Percentiles rank a stretch among this genome's conserved stretches.
Conservation (phyloP, 2,888 invertebrate genomes). For the Lasioglossum malachurum region DNA sequence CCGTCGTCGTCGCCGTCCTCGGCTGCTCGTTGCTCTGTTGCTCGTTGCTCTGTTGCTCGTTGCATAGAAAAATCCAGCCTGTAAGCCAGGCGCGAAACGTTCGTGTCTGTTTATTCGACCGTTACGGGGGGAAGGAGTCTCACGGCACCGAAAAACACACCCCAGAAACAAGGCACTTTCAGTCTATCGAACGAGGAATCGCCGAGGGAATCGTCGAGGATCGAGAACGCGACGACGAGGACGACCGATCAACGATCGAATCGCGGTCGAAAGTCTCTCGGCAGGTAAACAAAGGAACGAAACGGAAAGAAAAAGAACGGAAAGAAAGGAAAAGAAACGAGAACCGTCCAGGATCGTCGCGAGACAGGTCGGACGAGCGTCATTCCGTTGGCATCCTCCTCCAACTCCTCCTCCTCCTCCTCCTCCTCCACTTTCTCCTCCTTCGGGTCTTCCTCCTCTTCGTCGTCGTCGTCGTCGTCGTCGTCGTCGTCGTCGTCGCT, state of each 20-base stretch:
- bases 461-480: not conserved
- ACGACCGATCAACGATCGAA: constrained; percentile 21
- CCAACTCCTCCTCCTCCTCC: not conserved
- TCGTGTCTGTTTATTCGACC: not conserved
- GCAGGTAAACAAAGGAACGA: constrained; percentile 1
- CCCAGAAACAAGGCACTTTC: constrained; percentile 78
- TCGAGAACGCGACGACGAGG: constrained; percentile 28
- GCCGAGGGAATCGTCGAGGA: constrained; percentile 57
- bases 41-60: not conserved
- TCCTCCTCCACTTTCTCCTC: not conserved
- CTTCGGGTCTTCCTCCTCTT: not conserved
- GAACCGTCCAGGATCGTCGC: not conserved
- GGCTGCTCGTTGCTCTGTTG: not conserved
- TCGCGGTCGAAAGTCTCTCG: constrained; percentile 19
- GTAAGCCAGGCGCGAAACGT: not conserved
- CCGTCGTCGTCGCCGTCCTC: not conserved
- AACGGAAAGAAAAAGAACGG: not conserved
- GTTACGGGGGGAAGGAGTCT: constrained; percentile 13
- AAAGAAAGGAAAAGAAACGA: not conserved
- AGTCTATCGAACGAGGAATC: constrained; percentile 75
- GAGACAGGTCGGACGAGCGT: not conserved
- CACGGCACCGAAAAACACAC: constrained; percentile 54
- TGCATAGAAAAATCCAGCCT: not conserved
- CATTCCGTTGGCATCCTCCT: constrained; percentile 20
- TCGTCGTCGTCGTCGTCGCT: constrained; percentile 27